These are phyloP conservation scores for Callopanchax toddi DNA, from an alignment of 2,113 vertebrate genomes.

Conservation along the genomic window DNA sequence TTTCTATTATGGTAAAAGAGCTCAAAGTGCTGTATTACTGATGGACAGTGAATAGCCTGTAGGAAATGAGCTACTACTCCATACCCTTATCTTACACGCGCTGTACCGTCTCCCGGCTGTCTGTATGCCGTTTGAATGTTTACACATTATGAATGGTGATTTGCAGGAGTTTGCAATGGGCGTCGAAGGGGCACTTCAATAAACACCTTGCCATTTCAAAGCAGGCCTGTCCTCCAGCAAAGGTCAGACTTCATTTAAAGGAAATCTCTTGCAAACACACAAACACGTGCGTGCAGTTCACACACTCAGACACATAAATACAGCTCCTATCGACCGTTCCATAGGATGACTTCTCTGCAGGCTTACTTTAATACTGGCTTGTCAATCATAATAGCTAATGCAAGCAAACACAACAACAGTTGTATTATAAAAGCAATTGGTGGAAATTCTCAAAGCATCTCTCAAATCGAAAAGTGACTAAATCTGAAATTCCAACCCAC, in stretches of 20 bases:
- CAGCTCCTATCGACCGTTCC: constrained; percentile 41
- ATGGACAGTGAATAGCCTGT: constrained; percentile 14
- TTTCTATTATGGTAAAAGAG: constrained; percentile 11
- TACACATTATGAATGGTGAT: constrained; percentile 66
- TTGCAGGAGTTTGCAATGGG: constrained; percentile 45
- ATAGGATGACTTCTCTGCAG: constrained; percentile 30
- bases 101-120: constrained; percentile 18
- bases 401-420: constrained; percentile 41
- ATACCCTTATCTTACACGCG: neutral
- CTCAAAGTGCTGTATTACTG: neutral
- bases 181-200: constrained; percentile 58
- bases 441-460: constrained; percentile 19
- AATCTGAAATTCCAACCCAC: constrained; percentile 16
- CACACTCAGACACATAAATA: constrained; percentile 15
- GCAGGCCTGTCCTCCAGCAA: constrained; percentile 49
- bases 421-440: constrained; percentile 3
- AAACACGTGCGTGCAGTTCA: constrained; percentile 25
- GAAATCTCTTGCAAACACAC: constrained; percentile 68
- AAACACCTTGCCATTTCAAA: constrained; percentile 73
- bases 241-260: constrained; percentile 75
- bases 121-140: constrained; percentile 45
- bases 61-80: constrained; percentile 28
- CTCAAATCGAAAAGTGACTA: constrained; percentile 13
- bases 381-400: constrained; percentile 52
- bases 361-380: constrained; percentile 45